Conservation (phyloP, 37 sponge, comb jelly and placozoan genomes). For the Halichondria panicea region DNA sequence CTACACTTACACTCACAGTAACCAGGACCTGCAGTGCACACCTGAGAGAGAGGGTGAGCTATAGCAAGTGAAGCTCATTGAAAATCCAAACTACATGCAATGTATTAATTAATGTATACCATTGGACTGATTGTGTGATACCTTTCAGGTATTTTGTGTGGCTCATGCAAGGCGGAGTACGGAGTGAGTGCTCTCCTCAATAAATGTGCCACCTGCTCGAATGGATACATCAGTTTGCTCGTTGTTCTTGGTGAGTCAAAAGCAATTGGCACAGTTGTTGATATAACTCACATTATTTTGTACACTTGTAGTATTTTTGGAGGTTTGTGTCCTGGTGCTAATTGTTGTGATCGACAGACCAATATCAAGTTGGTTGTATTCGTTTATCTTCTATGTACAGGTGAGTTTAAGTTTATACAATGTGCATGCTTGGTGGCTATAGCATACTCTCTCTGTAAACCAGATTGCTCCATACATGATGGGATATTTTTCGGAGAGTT, state of each 20-base stretch:
- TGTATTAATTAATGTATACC: neutral
- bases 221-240: neutral
- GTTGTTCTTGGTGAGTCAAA: neutral
- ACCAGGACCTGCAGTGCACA: slow-evolving; percentile 22
- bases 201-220: slow-evolving; percentile 52
- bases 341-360: slow-evolving; percentile 19
- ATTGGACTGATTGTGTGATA: neutral
- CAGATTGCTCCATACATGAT: slow-evolving; percentile 49
- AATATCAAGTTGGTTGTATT: slow-evolving; percentile 34
- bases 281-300: neutral
- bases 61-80: neutral
- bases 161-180: slow-evolving; percentile 39
- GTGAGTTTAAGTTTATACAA: slow-evolving; percentile 9
- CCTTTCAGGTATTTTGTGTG: slow-evolving; percentile 67
- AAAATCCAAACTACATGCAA: neutral
- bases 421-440: neutral
- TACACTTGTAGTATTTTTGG: slow-evolving; percentile 10
- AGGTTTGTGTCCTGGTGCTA: neutral
- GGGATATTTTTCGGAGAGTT: slow-evolving; percentile 40
- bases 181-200: slow-evolving; percentile 64
- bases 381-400: slow-evolving; percentile 65
- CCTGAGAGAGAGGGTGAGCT: slow-evolving; percentile 43
- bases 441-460: neutral
- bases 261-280: neutral
- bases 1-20: slow-evolving; percentile 14